phyloP scores from a whole-genome alignment of 2,888 invertebrate species.

The Coelogynopora nodosa region DNA sequence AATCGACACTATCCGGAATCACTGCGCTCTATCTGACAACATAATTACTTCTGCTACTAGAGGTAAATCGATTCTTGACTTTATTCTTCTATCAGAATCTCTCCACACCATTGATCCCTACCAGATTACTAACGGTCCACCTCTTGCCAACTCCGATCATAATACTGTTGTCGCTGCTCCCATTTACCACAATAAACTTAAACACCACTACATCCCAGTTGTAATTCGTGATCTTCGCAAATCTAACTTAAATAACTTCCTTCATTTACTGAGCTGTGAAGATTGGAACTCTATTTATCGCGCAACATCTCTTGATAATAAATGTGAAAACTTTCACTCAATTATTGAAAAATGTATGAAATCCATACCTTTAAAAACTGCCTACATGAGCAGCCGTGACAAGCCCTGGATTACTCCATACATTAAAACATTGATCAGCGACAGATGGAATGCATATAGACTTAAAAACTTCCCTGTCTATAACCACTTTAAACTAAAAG shows the following conservation, averaged over 20 bases:
- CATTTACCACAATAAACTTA: not conserved
- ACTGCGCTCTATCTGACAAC: not conserved
- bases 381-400: not conserved
- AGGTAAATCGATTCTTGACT: not conserved
- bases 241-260: not conserved
- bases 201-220: not conserved
- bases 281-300: not conserved
- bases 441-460: conserved; percentile 17
- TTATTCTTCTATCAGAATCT: conserved; percentile 15
- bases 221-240: not conserved
- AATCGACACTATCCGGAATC: not conserved
- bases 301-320: not conserved
- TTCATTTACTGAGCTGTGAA: conserved; percentile 1
- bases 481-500: not conserved
- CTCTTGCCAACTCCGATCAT: not conserved
- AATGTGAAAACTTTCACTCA: not conserved
- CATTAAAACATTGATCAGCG: conserved; percentile 25
- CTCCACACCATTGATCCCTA: not conserved
- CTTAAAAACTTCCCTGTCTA: conserved; percentile 12
- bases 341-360: conserved; percentile 8
- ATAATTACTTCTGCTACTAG: not conserved
- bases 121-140: conserved; percentile 15
- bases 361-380: not conserved
- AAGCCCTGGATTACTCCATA: not conserved
- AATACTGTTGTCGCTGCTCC: not conserved